Evolutionary conservation across 2,113 vertebrate species (phyloP).

Genomic region (Gasterosteus aculeatus): DNA sequence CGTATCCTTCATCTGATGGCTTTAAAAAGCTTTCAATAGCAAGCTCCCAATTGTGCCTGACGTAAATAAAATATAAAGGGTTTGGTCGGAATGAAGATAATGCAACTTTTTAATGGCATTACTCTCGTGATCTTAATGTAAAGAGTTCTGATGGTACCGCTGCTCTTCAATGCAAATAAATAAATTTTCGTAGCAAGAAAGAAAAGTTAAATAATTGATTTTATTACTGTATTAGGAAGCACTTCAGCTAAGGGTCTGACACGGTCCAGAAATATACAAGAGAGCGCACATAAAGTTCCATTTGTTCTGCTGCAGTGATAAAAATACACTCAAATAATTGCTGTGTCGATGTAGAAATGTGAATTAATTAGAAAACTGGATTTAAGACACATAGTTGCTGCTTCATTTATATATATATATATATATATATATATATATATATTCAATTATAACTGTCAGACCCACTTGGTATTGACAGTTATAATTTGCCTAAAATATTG

Average conservation of each 20-base stretch:
- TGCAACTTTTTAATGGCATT: background rate
- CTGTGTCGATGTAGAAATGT: background rate
- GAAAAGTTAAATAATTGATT: background rate
- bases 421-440: no score
- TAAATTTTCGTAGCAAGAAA: background rate
- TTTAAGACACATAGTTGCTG: background rate
- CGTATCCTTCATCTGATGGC: conserved; percentile 17
- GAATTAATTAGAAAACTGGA: background rate
- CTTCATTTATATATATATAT: no score
- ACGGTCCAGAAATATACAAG: background rate
- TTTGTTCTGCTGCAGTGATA: background rate
- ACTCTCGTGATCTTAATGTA: background rate
- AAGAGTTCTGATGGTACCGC: background rate
- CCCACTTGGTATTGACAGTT: background rate
- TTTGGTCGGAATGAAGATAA: conserved; percentile 2
- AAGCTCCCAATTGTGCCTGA: background rate
- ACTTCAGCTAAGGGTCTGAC: background rate
- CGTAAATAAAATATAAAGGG: conserved; percentile 13
- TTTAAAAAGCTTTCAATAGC: conserved; percentile 29
- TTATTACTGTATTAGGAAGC: background rate
- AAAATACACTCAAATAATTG: background rate
- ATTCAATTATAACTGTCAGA: background rate
- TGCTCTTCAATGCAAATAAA: background rate
- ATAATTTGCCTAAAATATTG: background rate
- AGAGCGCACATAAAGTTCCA: background rate